A percentile compares a stretch with the other conserved stretches of the same genome.
Conservation (phyloP, 2,888 invertebrate genomes). For the Drosophila sordidapex region DNA sequence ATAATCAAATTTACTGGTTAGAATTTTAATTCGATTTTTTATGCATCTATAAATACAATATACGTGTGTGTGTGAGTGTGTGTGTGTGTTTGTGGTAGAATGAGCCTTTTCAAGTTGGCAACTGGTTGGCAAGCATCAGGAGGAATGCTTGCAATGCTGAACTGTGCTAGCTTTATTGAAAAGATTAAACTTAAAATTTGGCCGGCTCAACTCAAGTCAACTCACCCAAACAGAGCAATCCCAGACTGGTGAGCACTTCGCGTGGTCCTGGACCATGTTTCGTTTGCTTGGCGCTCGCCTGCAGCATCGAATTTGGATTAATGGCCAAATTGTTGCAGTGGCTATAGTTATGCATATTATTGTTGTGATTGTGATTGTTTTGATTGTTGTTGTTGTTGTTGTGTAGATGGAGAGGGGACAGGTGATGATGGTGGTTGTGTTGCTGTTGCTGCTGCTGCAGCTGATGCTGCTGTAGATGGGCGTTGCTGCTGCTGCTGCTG, state of each 20-base stretch:
- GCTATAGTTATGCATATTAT: conserved; percentile 55
- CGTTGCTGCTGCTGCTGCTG: conserved; percentile 54
- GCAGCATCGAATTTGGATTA: conserved; percentile 54
- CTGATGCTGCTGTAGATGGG: conserved; percentile 31
- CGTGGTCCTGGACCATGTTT: conserved; percentile 88
- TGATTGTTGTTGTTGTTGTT: conserved; percentile 50
- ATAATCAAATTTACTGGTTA: too few relatives aligned
- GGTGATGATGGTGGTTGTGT: conserved; percentile 23
- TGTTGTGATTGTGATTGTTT: conserved; percentile 46
- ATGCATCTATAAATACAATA: not conserved
- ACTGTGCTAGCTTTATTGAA: not conserved
- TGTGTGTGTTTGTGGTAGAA: not conserved
- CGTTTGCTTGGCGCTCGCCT: conserved; percentile 33
- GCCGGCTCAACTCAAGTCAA: not conserved
- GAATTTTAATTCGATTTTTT: not conserved
- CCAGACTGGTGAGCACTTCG: conserved; percentile 94
- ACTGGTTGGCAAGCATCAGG: not conserved
- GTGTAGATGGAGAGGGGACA: conserved; percentile 18
- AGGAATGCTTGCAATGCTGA: not conserved
- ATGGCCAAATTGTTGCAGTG: conserved; percentile 52
- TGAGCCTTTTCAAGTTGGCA: not conserved
- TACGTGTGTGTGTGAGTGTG: not conserved
- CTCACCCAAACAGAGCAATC: conserved; percentile 90
- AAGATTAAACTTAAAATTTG: not conserved
- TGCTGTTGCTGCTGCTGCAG: conserved; percentile 34